phyloP scores from a whole-genome alignment of 23 tunicate genomes.

The Halocynthia aurantium region DNA sequence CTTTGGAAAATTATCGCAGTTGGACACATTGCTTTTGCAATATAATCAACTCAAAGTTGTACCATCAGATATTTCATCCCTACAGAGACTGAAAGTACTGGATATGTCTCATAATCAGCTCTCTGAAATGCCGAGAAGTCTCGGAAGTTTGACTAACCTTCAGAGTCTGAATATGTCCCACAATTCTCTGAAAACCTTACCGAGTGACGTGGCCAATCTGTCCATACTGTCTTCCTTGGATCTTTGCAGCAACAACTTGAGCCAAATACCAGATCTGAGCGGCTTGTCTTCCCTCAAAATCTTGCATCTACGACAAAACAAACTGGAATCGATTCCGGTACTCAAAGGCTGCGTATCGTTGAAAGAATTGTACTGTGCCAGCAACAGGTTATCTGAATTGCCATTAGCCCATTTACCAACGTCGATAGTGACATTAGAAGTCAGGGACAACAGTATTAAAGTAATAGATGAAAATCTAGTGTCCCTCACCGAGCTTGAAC shows the following conservation, averaged over 20 bases:
- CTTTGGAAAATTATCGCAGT: constrained; percentile 10
- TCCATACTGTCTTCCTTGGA: constrained; percentile 30
- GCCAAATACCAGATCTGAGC: constrained; percentile 24
- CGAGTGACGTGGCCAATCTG: constrained; percentile 10
- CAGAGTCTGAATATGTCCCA: constrained; percentile 38
- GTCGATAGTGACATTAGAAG: constrained; percentile 43
- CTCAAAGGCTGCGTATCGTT: constrained; percentile 23
- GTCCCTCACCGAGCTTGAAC: constrained; percentile 24
- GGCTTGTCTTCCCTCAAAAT: constrained; percentile 26
- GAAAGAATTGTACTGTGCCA: constrained; percentile 63
- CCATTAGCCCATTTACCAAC: constrained; percentile 32
- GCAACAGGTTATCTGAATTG: constrained; percentile 30
- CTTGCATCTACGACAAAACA: constrained; percentile 54
- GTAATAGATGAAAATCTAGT: constrained; percentile 19
- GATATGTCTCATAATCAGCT: constrained; percentile 58
- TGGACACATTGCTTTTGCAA: constrained; percentile 40
- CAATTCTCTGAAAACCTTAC: constrained; percentile 33
- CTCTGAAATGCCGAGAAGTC: constrained; percentile 12
- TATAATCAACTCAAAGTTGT: constrained; percentile 46
- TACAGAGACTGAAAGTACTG: constrained; percentile 24
- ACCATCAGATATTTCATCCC: constrained; percentile 15
- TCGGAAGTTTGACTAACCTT: constrained; percentile 20
- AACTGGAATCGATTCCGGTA: constrained; percentile 28
- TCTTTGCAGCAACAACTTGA: constrained; percentile 44
- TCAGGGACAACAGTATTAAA: constrained; percentile 66